Evolutionary conservation across 2,113 vertebrate species (phyloP).

Genomic region (Cathartes aura): DNA sequence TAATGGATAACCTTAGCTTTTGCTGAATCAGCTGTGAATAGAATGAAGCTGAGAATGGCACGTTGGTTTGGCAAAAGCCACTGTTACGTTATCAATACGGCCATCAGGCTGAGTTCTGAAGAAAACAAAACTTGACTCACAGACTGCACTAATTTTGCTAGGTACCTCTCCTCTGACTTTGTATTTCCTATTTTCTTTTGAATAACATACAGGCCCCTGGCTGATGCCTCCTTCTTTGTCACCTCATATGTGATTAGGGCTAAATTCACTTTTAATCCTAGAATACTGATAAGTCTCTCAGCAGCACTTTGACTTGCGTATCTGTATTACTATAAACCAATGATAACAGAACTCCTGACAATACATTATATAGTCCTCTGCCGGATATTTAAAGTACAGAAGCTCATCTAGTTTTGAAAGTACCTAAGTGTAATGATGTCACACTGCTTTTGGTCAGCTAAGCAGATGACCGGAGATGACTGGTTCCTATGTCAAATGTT

Average conservation of each 20-base stretch:
- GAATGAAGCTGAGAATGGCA: background rate
- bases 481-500: background rate
- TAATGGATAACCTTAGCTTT: background rate
- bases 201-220: background rate
- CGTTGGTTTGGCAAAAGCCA: background rate
- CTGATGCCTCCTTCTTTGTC: background rate
- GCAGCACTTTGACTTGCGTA: background rate
- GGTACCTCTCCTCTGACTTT: background rate
- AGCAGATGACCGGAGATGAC: background rate
- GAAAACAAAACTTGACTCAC: background rate
- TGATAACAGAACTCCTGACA: background rate
- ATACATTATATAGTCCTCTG: background rate
- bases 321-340: background rate
- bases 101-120: background rate
- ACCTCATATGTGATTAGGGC: background rate
- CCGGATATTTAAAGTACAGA: background rate
- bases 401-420: background rate
- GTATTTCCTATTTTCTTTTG: background rate
- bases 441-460: background rate
- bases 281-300: background rate
- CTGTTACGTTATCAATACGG: background rate
- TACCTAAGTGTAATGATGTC: background rate
- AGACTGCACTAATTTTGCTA: background rate
- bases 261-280: background rate
- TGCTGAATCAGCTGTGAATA: background rate